Evolutionary conservation across 2,113 vertebrate species (phyloP).

Genomic region (Lanius ludovicianus): DNA sequence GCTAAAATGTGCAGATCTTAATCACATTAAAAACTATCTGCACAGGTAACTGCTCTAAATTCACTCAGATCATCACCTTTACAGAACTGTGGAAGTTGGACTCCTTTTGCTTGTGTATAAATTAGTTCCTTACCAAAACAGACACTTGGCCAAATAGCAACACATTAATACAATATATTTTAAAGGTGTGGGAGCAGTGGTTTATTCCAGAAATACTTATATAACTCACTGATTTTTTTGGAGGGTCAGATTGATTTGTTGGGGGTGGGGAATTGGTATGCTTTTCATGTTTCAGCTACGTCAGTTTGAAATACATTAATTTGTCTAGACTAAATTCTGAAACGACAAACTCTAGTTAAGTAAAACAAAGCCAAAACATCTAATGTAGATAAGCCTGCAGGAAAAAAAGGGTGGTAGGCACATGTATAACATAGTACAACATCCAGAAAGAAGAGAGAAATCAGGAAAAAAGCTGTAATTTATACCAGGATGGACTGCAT

Average conservation of each 20-base stretch:
- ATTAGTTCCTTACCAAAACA: background rate
- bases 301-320: background rate
- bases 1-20: background rate
- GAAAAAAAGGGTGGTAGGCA: background rate
- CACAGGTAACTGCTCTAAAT: background rate
- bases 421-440: background rate
- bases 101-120: background rate
- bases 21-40: background rate
- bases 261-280: fast-evolving
- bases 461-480: background rate
- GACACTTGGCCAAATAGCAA: background rate
- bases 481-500: background rate
- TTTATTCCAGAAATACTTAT: background rate
- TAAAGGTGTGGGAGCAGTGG: background rate
- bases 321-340: background rate
- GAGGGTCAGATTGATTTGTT: background rate
- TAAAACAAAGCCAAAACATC: background rate
- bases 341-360: background rate
- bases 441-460: background rate
- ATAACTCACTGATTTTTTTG: background rate
- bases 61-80: background rate
- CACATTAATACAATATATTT: background rate
- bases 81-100: background rate
- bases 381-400: background rate
- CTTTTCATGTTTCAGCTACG: background rate